These are phyloP conservation scores for Pithys albifrons DNA, from an alignment of 2,113 vertebrate genomes.

Conservation along the genomic window DNA sequence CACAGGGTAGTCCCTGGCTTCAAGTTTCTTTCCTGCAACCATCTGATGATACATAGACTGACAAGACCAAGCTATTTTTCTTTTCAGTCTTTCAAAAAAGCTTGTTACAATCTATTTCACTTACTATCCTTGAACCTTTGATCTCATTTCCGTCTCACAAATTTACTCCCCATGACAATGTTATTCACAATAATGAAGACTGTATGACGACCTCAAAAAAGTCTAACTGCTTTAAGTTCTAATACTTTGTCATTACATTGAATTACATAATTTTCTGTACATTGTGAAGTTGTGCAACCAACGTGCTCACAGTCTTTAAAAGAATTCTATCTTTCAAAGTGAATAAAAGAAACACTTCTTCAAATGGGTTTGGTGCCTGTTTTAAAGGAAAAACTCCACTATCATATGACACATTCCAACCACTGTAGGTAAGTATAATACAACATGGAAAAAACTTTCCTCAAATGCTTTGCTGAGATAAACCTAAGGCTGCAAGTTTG, in stretches of 20 bases:
- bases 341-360: not conserved
- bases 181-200: not conserved
- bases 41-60: not conserved
- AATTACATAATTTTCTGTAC: not conserved
- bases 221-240: not conserved
- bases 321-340: not conserved
- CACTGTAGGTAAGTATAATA: not conserved
- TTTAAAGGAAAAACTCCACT: not conserved
- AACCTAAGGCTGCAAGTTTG: not conserved
- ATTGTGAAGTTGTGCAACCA: not conserved
- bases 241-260: not conserved
- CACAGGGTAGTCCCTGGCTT: not conserved
- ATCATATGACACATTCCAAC: not conserved
- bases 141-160: not conserved
- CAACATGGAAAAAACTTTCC: not conserved
- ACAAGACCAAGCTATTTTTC: not conserved
- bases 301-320: not conserved
- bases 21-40: not conserved
- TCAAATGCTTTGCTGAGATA: not conserved
- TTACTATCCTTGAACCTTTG: constrained; percentile 5
- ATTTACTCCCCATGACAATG: not conserved
- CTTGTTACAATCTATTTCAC: not conserved
- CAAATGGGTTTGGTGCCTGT: not conserved
- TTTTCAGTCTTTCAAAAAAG: not conserved
- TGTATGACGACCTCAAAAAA: not conserved